Base-by-base conservation (phyloP, 2,888 invertebrate genomes). In the Myathropa florea region DNA sequence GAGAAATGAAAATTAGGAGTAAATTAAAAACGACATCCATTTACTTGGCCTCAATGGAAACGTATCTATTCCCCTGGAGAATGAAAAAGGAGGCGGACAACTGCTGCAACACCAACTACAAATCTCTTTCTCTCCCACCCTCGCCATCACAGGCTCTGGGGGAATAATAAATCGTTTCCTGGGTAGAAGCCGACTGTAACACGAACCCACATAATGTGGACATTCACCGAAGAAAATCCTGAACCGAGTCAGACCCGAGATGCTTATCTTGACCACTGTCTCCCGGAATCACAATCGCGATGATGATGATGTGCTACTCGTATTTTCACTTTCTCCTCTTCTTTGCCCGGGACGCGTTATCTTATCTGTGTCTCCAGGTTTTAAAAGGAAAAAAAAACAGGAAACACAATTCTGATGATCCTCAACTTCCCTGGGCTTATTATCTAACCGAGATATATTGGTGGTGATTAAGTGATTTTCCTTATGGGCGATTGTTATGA, bases 21-120 rank as follows among this genome's bases (percentile, higher is more conserved):
- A 82, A 82, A 86, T 86, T 86, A 82, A 86, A 82, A 86, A 86
- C 78, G 78, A 82, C 82, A 82, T 86, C 83, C 73, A 82, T 82
- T 82, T 82, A 82, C 76, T 65, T n/a, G 76, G 26, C 18, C 70
- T 72, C 73, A 86, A 82, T 82, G 82, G 39, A 65, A 83, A 78
- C 55, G 78, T 78, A 79, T 86, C 75, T 78, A 70, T 83, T 79
- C 79, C 75, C 83, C 75, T 71, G 10, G 64, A 63, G 82, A 65
- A 21, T 21, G 33, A 59, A 6, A 61, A 73, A 61, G 39, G 33
- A 80, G 83, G 75, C 68, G 80, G 75, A 76, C 73, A 80, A 80
- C 65, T 70, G 77, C 77, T 72, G 77, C 76, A 76, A 72, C 76
- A 81, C 59, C 23, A 71, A 26, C 60, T 72, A 81, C 75, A 81